phyloP scores from a whole-genome alignment of 2,888 invertebrate genomes.

The Troglohyphantes excavatus region DNA sequence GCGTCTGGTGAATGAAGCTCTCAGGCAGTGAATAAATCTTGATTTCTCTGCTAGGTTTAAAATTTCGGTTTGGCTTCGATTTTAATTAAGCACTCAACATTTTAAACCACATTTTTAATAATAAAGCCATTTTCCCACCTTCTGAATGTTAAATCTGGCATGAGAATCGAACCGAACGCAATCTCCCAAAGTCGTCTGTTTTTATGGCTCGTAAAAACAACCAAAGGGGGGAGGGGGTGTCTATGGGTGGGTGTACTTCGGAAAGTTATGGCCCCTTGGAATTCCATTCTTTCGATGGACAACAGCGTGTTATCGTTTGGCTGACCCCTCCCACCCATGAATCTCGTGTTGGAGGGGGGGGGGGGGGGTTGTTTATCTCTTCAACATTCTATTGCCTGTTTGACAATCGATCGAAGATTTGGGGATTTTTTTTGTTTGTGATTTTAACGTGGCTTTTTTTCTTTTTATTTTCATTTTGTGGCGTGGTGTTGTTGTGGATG shows the following conservation, averaged over 20 bases:
- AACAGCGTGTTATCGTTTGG: slow-evolving; percentile 42
- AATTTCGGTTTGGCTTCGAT: too few species aligned
- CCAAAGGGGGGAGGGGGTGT: background rate
- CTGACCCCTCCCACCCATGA: slow-evolving; percentile 9
- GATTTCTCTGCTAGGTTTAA: too few species aligned
- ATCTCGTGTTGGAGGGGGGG: background rate
- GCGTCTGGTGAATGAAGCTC: too few species aligned
- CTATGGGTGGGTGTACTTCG: too few species aligned
- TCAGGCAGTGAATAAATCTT: too few species aligned
- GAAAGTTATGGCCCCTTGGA: slow-evolving; percentile 13
- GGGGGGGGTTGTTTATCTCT: background rate
- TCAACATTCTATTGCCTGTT: background rate
- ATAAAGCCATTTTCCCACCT: too few species aligned
- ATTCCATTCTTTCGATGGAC: slow-evolving; percentile 39
- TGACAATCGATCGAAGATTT: background rate
- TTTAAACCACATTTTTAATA: too few species aligned
- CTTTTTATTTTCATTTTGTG: background rate
- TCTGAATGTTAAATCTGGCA: background rate
- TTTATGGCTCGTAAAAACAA: slow-evolving; percentile 50
- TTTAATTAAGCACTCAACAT: too few species aligned
- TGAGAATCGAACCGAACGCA: background rate
- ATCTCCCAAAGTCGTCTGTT: slow-evolving; percentile 46
- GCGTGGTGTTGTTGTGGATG: too few species aligned
- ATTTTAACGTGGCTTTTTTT: background rate
- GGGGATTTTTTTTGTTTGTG: background rate